These are phyloP conservation scores for Cottoperca gobio DNA, from an alignment of 2,797 vertebrate species.

Conservation along the genomic window DNA sequence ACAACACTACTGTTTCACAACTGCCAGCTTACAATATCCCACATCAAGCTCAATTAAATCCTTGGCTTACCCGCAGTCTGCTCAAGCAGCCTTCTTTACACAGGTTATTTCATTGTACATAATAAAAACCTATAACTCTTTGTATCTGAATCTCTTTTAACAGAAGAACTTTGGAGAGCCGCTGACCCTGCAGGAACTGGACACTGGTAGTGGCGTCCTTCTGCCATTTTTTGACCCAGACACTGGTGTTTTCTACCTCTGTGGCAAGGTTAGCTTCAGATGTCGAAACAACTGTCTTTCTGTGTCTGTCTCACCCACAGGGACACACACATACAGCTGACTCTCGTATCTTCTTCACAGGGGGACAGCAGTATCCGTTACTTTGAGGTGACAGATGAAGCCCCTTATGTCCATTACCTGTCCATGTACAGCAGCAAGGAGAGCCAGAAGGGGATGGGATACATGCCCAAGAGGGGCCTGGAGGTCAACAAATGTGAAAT, in stretches of 20 bases:
- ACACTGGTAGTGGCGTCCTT: constrained; percentile 93
- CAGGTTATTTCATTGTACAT: not conserved
- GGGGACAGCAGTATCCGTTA: constrained; percentile 95
- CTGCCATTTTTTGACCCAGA: constrained; percentile 93
- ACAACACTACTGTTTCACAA: constrained; percentile 39
- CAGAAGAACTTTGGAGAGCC: constrained; percentile 86
- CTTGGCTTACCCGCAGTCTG: constrained; percentile 29
- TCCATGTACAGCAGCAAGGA: constrained; percentile 94
- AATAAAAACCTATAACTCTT: not conserved
- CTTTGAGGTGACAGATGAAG: constrained; percentile 93
- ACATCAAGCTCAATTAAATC: constrained; percentile 13
- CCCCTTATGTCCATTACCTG: constrained; percentile 91
- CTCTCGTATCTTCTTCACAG: constrained; percentile 69
- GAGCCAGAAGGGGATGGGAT: constrained; percentile 93
- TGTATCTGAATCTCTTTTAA: not conserved
- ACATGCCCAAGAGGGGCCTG: constrained; percentile 94
- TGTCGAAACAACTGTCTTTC: not conserved
- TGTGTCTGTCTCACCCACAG: not conserved
- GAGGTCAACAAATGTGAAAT: constrained; percentile 96
- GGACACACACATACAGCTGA: not conserved
- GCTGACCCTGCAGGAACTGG: constrained; percentile 91
- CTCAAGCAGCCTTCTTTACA: not conserved
- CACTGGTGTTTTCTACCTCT: constrained; percentile 91
- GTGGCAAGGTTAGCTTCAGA: constrained; percentile 86
- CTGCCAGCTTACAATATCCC: constrained; percentile 19